These are phyloP conservation scores for Rhinatrema bivittatum DNA, from an alignment of 2,797 vertebrate species.

Conservation along the genomic window DNA sequence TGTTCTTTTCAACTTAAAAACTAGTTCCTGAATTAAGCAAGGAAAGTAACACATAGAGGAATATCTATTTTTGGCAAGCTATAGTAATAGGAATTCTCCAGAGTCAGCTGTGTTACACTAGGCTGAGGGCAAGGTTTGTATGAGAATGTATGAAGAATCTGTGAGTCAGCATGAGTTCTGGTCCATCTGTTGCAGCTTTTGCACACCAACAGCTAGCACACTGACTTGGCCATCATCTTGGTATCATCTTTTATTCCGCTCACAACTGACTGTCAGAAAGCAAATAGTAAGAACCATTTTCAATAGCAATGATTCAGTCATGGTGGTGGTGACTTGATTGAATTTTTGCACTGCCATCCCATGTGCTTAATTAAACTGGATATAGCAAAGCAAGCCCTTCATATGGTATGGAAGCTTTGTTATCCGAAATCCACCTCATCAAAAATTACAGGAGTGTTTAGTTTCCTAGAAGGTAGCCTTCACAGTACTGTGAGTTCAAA, in stretches of 20 bases:
- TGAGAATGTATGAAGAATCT: conserved; percentile 19
- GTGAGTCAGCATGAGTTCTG: conserved; percentile 20
- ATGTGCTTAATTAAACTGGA: conserved; percentile 43
- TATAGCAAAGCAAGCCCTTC: conserved; percentile 41
- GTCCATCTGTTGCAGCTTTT: conserved; percentile 19
- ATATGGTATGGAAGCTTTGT: conserved; percentile 35
- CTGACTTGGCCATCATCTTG: conserved; percentile 20
- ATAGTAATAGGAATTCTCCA: conserved; percentile 30
- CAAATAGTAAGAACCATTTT: conserved; percentile 45
- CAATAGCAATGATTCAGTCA: conserved; percentile 35
- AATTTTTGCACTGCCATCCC: conserved; percentile 43
- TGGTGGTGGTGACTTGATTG: conserved; percentile 27
- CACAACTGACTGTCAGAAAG: conserved; percentile 42
- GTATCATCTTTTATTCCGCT: conserved; percentile 34
- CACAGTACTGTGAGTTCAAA: conserved; percentile 27
- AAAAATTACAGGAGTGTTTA: conserved; percentile 37
- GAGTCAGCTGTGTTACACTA: conserved; percentile 14
- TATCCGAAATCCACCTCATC: conserved; percentile 39
- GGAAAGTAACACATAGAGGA: conserved; percentile 31
- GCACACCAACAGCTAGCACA: conserved; percentile 14
- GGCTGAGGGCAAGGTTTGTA: conserved; percentile 24
- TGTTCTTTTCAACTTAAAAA: conserved; percentile 21
- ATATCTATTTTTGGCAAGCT: too few relatives aligned
- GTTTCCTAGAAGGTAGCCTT: conserved; percentile 36
- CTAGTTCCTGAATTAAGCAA: conserved; percentile 30